Evolutionary conservation across 2,113 vertebrate species (phyloP).

Genomic region (Cettia cetti): DNA sequence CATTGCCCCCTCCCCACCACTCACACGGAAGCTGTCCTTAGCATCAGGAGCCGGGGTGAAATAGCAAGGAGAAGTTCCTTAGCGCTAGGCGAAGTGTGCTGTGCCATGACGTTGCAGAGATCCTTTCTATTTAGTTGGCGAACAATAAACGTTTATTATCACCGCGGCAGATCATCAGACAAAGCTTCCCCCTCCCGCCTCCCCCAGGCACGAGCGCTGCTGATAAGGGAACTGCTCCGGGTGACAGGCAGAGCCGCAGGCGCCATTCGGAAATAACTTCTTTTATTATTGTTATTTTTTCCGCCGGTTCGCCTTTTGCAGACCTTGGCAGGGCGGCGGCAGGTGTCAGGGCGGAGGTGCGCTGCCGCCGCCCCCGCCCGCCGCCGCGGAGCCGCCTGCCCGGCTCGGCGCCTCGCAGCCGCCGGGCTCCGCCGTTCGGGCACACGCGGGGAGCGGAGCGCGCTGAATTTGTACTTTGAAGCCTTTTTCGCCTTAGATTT

Average conservation of each 20-base stretch:
- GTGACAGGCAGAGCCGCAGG: conserved; percentile 46
- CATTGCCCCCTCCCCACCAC: not conserved
- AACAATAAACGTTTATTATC: conserved; percentile 73
- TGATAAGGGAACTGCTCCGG: conserved; percentile 52
- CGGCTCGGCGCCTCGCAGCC: conserved; percentile 24
- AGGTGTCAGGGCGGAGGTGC: conserved; percentile 36
- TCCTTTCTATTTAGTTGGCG: conserved; percentile 63
- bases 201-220: conserved; percentile 55
- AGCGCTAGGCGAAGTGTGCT: conserved; percentile 48
- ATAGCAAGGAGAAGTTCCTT: conserved; percentile 69
- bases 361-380: conserved; percentile 7
- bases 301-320: not conserved
- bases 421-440: not conserved
- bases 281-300: not conserved
- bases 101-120: conserved; percentile 66
- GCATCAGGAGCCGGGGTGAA: conserved; percentile 34
- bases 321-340: not conserved
- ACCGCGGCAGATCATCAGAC: conserved; percentile 72
- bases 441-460: conserved; percentile 4
- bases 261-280: conserved; percentile 61
- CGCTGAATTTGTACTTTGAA: conserved; percentile 44
- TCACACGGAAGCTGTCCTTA: conserved; percentile 47
- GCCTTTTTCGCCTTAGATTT: not conserved
- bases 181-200: conserved; percentile 69
- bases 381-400: not conserved